Conservation (phyloP, 2,888 invertebrate genomes). For the Idaea biselata region DNA sequence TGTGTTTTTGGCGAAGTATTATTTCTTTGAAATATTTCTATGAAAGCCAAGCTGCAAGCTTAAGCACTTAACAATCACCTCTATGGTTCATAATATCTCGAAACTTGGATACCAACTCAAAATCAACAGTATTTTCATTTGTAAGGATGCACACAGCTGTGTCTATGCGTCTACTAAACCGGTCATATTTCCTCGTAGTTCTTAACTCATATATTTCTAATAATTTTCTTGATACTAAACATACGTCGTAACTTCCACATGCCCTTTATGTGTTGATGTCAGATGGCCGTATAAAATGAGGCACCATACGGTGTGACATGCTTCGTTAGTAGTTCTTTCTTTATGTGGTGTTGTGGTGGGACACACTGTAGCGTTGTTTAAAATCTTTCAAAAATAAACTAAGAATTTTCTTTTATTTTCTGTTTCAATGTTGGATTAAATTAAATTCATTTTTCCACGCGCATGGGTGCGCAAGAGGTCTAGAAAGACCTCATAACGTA, state of each 20-base stretch:
- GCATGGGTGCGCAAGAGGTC: no score
- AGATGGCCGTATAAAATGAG: conserved; percentile 53
- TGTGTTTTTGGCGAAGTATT: no score
- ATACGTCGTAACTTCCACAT: conserved; percentile 38
- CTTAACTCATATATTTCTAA: not conserved
- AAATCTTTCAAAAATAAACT: not conserved
- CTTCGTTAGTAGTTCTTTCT: conserved; percentile 55
- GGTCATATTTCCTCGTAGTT: not conserved
- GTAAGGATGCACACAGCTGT: not conserved
- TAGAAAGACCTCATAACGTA: no score
- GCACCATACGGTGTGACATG: conserved; percentile 49
- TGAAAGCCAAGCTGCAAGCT: no score
- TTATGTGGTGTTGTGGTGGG: not conserved
- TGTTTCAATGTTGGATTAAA: no score
- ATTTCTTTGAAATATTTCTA: no score
- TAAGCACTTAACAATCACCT: no score
- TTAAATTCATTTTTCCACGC: no score
- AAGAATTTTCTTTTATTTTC: no score
- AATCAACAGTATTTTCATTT: no score
- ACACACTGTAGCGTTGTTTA: not conserved
- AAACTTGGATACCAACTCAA: no score
- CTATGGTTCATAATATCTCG: no score
- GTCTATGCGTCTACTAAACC: not conserved
- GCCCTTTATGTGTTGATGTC: conserved; percentile 35
- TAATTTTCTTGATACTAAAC: not conserved